These are phyloP conservation scores for Apostichopus californicus DNA, from an alignment of 35 echinoderm and acorn worm genomes.

Conservation along the genomic window DNA sequence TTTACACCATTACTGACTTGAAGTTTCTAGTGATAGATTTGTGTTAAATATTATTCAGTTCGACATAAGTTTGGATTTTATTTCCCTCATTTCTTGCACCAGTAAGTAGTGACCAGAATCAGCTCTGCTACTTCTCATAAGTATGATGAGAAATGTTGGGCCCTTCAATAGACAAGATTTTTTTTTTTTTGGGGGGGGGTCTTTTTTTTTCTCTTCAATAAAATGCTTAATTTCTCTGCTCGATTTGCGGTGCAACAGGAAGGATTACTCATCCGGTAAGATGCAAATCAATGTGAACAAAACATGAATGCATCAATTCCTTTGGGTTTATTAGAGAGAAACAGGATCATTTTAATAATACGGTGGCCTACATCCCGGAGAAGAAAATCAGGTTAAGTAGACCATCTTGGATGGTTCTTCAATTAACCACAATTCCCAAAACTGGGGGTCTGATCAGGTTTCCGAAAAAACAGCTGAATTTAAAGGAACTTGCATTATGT, in stretches of 20 bases:
- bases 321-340: slow-evolving; percentile 11
- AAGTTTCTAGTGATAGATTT: too few species aligned
- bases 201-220: too few species aligned
- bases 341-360: slow-evolving; percentile 19
- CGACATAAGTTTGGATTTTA: too few species aligned
- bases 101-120: too few species aligned
- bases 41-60: too few species aligned
- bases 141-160: too few species aligned
- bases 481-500: background rate
- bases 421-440: slow-evolving; percentile 49
- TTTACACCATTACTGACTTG: too few species aligned
- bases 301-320: slow-evolving; percentile 45
- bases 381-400: slow-evolving; percentile 54
- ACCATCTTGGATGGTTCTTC: slow-evolving; percentile 18
- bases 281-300: slow-evolving; percentile 8
- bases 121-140: too few species aligned
- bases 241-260: background rate
- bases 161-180: too few species aligned
- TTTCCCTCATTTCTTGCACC: too few species aligned
- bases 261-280: background rate
- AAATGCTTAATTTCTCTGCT: too few species aligned
- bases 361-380: slow-evolving; percentile 8
- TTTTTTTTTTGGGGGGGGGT: too few species aligned
- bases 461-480: slow-evolving; percentile 13
- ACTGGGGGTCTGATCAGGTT: background rate